Conservation (phyloP, 2,888 invertebrate genomes). For the Synanthedon myopaeformis region DNA sequence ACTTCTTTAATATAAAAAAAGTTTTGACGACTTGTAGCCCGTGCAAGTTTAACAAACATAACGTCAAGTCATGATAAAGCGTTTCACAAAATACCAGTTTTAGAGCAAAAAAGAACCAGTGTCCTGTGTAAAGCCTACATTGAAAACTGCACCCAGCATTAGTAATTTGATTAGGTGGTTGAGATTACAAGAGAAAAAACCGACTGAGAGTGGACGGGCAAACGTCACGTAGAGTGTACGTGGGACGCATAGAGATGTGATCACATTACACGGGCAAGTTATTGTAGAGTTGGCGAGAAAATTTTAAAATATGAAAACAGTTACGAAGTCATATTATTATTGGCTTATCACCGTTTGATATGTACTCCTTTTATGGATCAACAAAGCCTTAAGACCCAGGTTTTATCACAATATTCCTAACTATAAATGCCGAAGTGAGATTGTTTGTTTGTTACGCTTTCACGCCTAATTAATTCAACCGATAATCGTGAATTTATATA, state of each 20-base stretch:
- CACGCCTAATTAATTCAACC: too few species aligned
- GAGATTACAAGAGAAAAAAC: conserved; percentile 8
- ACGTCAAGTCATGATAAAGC: not conserved
- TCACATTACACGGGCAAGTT: conserved; percentile 4
- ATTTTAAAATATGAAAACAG: too few species aligned
- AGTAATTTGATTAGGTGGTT: not conserved
- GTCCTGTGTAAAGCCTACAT: not conserved
- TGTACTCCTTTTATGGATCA: too few species aligned
- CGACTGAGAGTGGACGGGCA: conserved; percentile 33
- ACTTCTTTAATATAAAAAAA: not conserved
- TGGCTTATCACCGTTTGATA: too few species aligned
- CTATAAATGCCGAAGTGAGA: too few species aligned
- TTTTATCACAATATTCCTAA: too few species aligned
- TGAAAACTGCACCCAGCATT: not conserved
- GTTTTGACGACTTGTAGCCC: too few species aligned
- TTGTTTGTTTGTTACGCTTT: too few species aligned
- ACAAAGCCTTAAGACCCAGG: too few species aligned
- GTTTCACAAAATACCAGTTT: not conserved
- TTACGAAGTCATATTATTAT: too few species aligned
- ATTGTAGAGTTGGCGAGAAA: too few species aligned
- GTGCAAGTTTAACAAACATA: not conserved
- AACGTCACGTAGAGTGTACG: conserved; percentile 35
- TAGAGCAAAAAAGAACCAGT: not conserved
- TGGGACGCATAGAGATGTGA: conserved; percentile 27
- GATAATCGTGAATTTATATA: too few species aligned